These are phyloP conservation scores for Brachionus calyciflorus DNA, from an alignment of 1,140 invertebrate species.

Conservation along the genomic window DNA sequence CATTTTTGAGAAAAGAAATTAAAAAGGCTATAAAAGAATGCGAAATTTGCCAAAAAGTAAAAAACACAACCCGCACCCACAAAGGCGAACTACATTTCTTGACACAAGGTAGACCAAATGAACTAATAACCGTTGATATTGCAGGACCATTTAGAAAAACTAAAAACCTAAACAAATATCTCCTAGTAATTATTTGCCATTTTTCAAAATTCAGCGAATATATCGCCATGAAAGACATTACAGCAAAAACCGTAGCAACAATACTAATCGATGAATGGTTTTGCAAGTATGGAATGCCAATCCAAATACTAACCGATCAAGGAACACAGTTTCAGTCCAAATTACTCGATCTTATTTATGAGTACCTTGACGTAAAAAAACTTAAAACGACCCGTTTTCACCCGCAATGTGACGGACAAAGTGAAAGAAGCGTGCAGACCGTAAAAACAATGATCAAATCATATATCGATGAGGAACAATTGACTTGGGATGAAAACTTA, in stretches of 20 bases:
- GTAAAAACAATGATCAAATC: no score
- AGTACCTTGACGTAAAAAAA: slow-evolving; percentile 47
- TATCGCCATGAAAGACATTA: slow-evolving; percentile 53
- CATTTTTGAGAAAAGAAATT: no score
- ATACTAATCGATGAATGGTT: slow-evolving; percentile 53
- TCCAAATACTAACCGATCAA: slow-evolving; percentile 55
- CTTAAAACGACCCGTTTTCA: slow-evolving; percentile 49
- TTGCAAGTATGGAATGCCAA: slow-evolving; percentile 54
- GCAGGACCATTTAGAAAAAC: slow-evolving; percentile 48
- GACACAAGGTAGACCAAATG: background rate
- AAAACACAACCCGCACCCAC: background rate
- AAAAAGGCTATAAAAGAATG: slow-evolving; percentile 48
- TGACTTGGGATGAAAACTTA: no score
- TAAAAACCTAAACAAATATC: no score
- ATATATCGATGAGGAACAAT: no score
- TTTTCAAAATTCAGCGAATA: no score
- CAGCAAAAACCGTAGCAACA: slow-evolving; percentile 54
- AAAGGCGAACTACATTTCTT: background rate
- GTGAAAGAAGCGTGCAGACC: no score
- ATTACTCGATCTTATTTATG: slow-evolving; percentile 49
- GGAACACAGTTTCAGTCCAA: slow-evolving; percentile 50
- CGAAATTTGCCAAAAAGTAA: no score
- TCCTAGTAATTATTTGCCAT: no score
- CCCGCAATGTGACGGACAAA: slow-evolving; percentile 28
- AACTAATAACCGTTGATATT: slow-evolving; percentile 48